phyloP scores from a whole-genome alignment of 2,113 vertebrate genomes.

The Eudyptes chrysolophus region DNA sequence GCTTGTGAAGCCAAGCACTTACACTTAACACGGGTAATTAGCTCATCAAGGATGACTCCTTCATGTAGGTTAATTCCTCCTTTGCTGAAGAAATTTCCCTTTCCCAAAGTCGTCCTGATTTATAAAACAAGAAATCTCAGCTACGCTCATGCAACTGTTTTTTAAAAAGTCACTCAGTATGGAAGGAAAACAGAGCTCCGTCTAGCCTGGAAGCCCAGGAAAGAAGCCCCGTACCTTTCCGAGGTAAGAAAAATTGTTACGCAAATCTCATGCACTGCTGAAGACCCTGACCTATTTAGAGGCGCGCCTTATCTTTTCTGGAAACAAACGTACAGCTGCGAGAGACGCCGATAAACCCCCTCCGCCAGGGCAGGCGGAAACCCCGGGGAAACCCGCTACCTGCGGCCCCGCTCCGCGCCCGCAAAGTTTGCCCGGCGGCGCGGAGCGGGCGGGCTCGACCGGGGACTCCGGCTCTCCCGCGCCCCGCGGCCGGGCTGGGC shows the following conservation, averaged over 20 bases:
- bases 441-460: not conserved
- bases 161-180: not conserved
- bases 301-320: not conserved
- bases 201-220: not conserved
- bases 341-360: not conserved
- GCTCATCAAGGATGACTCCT: slow-evolving; percentile 24
- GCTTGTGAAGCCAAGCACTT: not conserved
- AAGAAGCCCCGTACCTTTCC: not conserved
- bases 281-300: slow-evolving; percentile 41
- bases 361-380: not conserved
- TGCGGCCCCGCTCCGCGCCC: not conserved
- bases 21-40: not conserved
- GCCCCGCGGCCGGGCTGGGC: not conserved
- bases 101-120: not conserved
- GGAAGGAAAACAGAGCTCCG: not conserved
- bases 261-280: not conserved
- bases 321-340: not conserved
- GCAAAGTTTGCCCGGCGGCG: not conserved
- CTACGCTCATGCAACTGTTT: not conserved
- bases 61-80: not conserved
- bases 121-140: not conserved
- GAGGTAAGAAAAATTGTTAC: not conserved
- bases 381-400: not conserved
- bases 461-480: not conserved
- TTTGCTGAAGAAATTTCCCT: slow-evolving; percentile 21